Percentiles rank a stretch among this genome's conserved stretches.
Conservation (phyloP, 2,797 vertebrate genomes). For the Danio albolineatus region DNA sequence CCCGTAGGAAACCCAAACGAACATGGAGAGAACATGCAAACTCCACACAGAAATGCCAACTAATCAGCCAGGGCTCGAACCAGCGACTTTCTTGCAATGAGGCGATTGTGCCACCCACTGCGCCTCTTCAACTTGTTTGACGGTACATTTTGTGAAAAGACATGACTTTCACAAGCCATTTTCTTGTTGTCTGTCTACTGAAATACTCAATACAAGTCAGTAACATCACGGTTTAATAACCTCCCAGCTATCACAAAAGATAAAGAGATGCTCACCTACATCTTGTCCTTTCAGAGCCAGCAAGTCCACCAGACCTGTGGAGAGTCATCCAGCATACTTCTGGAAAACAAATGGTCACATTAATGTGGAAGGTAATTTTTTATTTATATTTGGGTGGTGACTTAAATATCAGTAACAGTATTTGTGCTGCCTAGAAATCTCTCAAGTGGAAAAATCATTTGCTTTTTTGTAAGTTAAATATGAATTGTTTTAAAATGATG, state of each 20-base stretch:
- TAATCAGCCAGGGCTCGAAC: too few species aligned
- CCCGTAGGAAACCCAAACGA: too few species aligned
- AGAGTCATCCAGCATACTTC: constrained; percentile 64
- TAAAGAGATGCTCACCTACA: constrained; percentile 10
- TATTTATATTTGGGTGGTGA: not conserved
- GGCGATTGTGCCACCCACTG: too few species aligned
- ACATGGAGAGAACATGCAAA: too few species aligned
- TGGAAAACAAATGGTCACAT: constrained; percentile 61
- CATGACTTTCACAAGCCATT: too few species aligned
- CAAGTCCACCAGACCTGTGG: constrained; percentile 85
- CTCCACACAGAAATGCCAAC: too few species aligned
- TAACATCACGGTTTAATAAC: not conserved
- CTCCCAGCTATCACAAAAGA: not conserved
- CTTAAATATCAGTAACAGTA: not conserved
- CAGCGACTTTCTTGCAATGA: too few species aligned
- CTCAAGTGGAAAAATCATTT: not conserved
- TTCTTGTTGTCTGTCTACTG: not conserved
- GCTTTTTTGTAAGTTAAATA: not conserved
- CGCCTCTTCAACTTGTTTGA: too few species aligned
- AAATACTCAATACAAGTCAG: not conserved
- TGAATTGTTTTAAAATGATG: not conserved
- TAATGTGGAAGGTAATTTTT: constrained; percentile 87
- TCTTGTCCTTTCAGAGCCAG: constrained; percentile 77
- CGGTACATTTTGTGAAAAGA: too few species aligned
- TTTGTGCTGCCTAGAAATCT: not conserved